A percentile compares a stretch with the other conserved stretches of the same genome.
Conservation (phyloP, 2,113 vertebrate genomes). For the Mormyrus iriodes region DNA sequence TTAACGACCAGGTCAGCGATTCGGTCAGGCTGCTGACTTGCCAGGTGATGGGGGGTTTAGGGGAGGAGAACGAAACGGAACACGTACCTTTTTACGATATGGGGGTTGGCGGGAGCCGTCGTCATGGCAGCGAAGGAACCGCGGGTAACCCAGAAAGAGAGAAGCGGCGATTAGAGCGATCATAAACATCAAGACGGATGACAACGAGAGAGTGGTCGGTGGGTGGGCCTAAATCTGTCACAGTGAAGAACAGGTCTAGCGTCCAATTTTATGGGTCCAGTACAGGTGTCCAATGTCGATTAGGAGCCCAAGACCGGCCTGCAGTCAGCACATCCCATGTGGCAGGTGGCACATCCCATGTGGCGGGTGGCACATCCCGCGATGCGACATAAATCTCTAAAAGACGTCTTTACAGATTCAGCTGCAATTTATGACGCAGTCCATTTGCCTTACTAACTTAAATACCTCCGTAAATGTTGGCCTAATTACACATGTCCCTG, state of each 20-base stretch:
- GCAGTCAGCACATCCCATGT: too few species aligned
- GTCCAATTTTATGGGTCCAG: too few species aligned
- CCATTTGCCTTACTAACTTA: neutral
- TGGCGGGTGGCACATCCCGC: too few species aligned
- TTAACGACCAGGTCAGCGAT: neutral
- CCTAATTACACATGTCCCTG: neutral
- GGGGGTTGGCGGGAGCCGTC: neutral
- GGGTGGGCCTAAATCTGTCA: too few species aligned
- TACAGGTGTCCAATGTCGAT: too few species aligned
- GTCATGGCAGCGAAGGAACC: neutral
- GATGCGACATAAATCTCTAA: neutral
- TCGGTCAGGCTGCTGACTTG: constrained; percentile 18
- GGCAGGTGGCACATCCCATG: too few species aligned
- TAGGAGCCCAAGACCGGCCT: too few species aligned
- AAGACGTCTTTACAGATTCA: neutral
- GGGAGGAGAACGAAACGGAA: neutral
- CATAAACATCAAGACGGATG: neutral
- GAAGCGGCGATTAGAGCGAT: constrained; percentile 20
- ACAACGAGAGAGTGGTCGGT: too few species aligned
- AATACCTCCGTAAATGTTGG: neutral
- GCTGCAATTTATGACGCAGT: neutral
- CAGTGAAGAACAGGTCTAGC: too few species aligned
- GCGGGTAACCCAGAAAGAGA: constrained; percentile 17
- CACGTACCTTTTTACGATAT: constrained; percentile 47
- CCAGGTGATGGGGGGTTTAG: neutral